Base-by-base conservation (phyloP, 2,797 vertebrate species). In the Gymnoscopelus microlampas region DNA sequence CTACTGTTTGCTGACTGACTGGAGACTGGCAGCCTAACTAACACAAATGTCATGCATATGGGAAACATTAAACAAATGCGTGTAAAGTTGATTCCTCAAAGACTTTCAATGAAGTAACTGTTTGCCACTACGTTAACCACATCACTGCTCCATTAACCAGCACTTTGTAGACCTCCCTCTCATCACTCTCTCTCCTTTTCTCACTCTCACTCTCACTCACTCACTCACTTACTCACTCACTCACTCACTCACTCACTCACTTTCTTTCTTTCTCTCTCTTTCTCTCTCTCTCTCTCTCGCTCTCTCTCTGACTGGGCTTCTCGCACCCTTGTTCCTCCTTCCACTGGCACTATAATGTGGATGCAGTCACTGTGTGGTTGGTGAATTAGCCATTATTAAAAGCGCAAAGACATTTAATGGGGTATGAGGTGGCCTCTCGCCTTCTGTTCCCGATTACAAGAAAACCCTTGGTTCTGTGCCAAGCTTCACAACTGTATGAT, bases 381-480 rank as follows among this genome's bases (percentile, higher is more conserved):
- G 24, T 61, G 56, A 74, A 60, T 15, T 51, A 69, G 39, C 60
- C 68, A 63, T 63, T 71, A 65, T 49, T 53, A 62, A 63, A 55
- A 62, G 65, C 51, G 29, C 53, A 54, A 50, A 73, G 72, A 66
- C 53, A 70, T 78, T 81, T 73, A 74, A 83, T 11, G 59, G 35
- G 63, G 63, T 76, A 60, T 66, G 79, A 71, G 67, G 61, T 60
- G 48, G 58, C 69, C 64, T 74, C 61, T 55, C 14, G 13, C 53
- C 63, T 68, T 63, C 69, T 69, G 83, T 53, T 74, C 82, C 63
- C 54, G 62, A 78, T 89, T 79, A 81, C 58, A 49, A 62, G 32
- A 9, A 75, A 66, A 11, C 48, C 60, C 23, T 68, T 63, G 69
- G 79, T 72, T 32, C 55, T 7, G 68, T 53, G 69, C 63, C 65